Conservation (phyloP, 2,797 vertebrate species). For the Catostomus latipinnis region DNA sequence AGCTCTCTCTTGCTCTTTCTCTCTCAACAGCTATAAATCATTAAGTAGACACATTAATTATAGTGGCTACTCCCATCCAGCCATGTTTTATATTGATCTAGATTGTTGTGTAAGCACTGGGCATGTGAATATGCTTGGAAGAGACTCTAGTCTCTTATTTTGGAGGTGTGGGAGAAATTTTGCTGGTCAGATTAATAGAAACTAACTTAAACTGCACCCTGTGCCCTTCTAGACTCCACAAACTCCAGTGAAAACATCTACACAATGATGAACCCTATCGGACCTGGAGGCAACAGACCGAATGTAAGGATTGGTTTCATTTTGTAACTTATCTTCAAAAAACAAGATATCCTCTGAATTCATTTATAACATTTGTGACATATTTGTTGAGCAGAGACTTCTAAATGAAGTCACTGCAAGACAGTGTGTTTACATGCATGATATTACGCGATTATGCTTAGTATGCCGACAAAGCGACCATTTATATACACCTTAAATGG, state of each 20-base stretch:
- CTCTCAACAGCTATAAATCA: slow-evolving; percentile 24
- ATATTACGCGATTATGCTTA: too few species aligned
- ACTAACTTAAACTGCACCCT: not conserved
- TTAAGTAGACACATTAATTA: slow-evolving; percentile 14
- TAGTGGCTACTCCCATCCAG: not conserved
- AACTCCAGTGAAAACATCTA: slow-evolving; percentile 89
- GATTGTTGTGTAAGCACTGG: not conserved
- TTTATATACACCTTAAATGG: too few species aligned
- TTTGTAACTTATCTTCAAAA: too few species aligned
- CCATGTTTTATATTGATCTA: slow-evolving; percentile 42
- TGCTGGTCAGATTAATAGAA: not conserved
- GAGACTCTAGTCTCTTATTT: not conserved
- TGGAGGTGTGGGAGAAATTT: not conserved
- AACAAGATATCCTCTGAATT: not conserved
- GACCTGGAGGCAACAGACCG: slow-evolving; percentile 76
- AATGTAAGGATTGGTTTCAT: slow-evolving; percentile 70
- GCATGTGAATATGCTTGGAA: slow-evolving; percentile 5
- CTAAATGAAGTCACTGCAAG: too few species aligned
- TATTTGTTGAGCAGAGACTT: too few species aligned
- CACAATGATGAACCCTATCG: slow-evolving; percentile 85
- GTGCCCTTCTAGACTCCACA: slow-evolving; percentile 82
- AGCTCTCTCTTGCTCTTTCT: not conserved
- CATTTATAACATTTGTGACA: too few species aligned
- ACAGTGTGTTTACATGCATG: too few species aligned
- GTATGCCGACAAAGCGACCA: too few species aligned